Base-by-base conservation (phyloP, 2,888 invertebrate species). In the Heteromurus nitidus region DNA sequence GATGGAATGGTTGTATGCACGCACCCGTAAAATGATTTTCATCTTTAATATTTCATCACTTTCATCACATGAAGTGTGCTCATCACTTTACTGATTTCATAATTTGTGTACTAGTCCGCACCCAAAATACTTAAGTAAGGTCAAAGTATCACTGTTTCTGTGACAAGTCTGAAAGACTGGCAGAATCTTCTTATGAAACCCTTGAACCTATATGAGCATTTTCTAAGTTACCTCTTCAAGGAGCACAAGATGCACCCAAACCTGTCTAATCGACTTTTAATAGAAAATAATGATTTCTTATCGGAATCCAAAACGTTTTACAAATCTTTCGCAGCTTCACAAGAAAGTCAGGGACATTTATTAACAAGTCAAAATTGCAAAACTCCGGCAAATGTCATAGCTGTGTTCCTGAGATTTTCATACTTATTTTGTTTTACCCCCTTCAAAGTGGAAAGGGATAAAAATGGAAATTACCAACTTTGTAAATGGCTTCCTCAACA, bases 51-150 rank as follows among this genome's bases (percentile, higher is more conserved):
- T 62, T 73, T 72, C 30, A 70, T 20, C n/a, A n/a, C n/a, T n/a
- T n/a, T n/a, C n/a, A n/a, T 24, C 50, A 77, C 69, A 77, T 77
- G 68, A n/a, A 77, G 76, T 20, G 76, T 77, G n/a, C 69, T 77
- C 7, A 77, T 79, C 1, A 79, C 79, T 0, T 79, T n/a, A n/a
- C n/a, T n/a, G n/a, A 79, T 30, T 79, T 79, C 30, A 79, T 79
- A 16, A 79, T 79, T n/a, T 79, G 79, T 36, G 79, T 79, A 18
- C 79, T 70, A 22, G 70, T 79, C n/a, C 62, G 79, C 13, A 64
- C 70, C 22, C n/a, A 36, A 18, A 64, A 31, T 16, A 53, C 11
- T 11, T 53, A 53, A 53, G n/a, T n/a, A n/a, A n/a, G n/a, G n/a
- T n/a, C n/a, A n/a, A n/a, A n/a, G n/a, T n/a, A n/a, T n/a, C n/a